Percentiles rank a stretch among this genome's conserved stretches.
phyloP scores from a whole-genome alignment of 2,797 vertebrate genomes.

The Epinephelus coioides region DNA sequence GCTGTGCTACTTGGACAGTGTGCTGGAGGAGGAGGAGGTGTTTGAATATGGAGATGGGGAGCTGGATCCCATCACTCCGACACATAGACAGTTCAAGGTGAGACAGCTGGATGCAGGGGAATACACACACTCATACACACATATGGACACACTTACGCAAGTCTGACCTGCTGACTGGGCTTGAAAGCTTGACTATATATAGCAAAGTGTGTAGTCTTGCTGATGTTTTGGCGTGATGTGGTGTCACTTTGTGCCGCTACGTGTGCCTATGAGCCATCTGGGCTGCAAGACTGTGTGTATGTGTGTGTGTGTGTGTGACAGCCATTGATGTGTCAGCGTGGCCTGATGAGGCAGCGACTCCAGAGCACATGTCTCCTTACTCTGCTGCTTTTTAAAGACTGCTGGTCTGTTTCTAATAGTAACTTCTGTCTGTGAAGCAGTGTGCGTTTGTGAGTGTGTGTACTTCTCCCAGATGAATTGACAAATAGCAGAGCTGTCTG shows the following conservation, averaged over 20 bases:
- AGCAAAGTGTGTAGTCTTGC: slow-evolving; percentile 67
- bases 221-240: slow-evolving; percentile 54
- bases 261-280: slow-evolving; percentile 59
- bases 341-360: slow-evolving; percentile 43
- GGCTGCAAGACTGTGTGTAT: slow-evolving; percentile 42
- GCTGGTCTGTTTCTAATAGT: slow-evolving; percentile 17
- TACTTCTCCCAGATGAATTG: slow-evolving; percentile 11
- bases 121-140: slow-evolving; percentile 25
- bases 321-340: slow-evolving; percentile 37
- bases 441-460: slow-evolving; percentile 6
- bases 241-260: slow-evolving; percentile 56
- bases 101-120: slow-evolving; percentile 68
- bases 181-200: slow-evolving; percentile 58
- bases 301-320: slow-evolving; percentile 45
- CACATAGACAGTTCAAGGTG: slow-evolving; percentile 83
- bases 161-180: slow-evolving; percentile 28
- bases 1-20: slow-evolving; percentile 93
- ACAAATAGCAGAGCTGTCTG: slow-evolving; percentile 25
- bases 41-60: slow-evolving; percentile 91
- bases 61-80: slow-evolving; percentile 83
- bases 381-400: slow-evolving; percentile 27
- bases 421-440: slow-evolving; percentile 40
- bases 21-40: slow-evolving; percentile 93
- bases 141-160: not conserved
- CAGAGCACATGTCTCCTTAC: slow-evolving; percentile 53